phyloP scores from a whole-genome alignment of 2,113 vertebrate species.

The Natator depressus region DNA sequence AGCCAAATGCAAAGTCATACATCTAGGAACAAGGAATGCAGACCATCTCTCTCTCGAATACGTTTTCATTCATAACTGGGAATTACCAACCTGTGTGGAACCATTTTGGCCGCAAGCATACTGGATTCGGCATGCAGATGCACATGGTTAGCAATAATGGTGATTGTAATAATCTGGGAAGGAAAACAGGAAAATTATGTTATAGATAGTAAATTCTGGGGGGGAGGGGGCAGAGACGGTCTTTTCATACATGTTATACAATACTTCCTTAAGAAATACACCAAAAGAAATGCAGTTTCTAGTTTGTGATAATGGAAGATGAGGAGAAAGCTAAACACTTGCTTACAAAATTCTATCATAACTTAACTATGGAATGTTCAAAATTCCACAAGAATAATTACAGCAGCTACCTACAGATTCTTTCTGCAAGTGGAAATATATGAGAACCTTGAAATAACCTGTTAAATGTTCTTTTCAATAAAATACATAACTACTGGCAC shows the following conservation, averaged over 20 bases:
- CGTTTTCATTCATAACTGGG: neutral
- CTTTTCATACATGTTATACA: neutral
- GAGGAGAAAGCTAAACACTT: neutral
- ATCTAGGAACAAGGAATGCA: no score
- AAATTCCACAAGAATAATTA: neutral
- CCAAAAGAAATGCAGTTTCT: neutral
- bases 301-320: neutral
- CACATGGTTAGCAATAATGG: slow-evolving; percentile 55
- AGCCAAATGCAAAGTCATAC: no score
- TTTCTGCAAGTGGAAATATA: neutral
- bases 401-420: neutral
- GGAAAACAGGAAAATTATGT: neutral
- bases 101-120: slow-evolving; percentile 28
- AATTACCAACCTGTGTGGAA: slow-evolving; percentile 72
- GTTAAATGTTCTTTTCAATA: neutral
- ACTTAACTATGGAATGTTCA: neutral
- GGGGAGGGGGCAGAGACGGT: neutral
- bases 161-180: slow-evolving; percentile 66
- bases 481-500: neutral
- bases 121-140: slow-evolving; percentile 65
- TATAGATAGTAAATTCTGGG: neutral
- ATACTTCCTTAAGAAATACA: neutral
- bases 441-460: neutral
- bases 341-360: neutral
- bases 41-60: neutral